Conservation (phyloP, 2,797 vertebrate species). For the Centroberyx gerrardi region DNA sequence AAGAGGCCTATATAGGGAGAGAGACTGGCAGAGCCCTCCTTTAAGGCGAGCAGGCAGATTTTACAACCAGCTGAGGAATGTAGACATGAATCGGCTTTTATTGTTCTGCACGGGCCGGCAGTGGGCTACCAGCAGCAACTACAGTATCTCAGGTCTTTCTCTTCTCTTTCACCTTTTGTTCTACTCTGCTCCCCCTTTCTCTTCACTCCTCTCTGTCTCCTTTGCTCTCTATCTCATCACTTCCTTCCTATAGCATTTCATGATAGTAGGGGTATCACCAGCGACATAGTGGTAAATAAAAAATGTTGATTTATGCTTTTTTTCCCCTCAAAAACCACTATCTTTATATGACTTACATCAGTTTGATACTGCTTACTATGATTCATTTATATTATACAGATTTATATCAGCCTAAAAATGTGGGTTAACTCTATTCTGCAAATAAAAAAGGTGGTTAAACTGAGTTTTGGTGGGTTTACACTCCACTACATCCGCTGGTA, state of each 20-base stretch:
- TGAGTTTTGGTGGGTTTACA: neutral
- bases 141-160: constrained; percentile 27
- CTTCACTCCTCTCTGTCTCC: constrained; percentile 2
- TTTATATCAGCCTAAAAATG: no score
- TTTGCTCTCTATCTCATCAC: neutral
- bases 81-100: constrained; percentile 75
- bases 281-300: no score
- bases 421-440: no score
- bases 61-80: constrained; percentile 76
- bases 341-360: no score
- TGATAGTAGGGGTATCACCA: no score
- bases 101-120: constrained; percentile 68
- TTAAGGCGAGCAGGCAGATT: constrained; percentile 60
- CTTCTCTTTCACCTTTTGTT: constrained; percentile 14
- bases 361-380: no score
- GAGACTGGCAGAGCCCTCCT: constrained; percentile 54
- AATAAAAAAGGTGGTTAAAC: no score
- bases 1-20: constrained; percentile 59
- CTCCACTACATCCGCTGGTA: no score
- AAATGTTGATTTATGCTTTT: no score
- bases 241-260: no score
- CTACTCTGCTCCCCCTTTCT: neutral
- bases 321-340: no score
- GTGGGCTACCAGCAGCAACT: constrained; percentile 54
- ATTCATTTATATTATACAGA: no score